Evolutionary conservation across 2,113 vertebrate genomes (phyloP), one percentile per base, ranked within the genome.

Genomic region (Himantopus leucocephalus): DNA sequence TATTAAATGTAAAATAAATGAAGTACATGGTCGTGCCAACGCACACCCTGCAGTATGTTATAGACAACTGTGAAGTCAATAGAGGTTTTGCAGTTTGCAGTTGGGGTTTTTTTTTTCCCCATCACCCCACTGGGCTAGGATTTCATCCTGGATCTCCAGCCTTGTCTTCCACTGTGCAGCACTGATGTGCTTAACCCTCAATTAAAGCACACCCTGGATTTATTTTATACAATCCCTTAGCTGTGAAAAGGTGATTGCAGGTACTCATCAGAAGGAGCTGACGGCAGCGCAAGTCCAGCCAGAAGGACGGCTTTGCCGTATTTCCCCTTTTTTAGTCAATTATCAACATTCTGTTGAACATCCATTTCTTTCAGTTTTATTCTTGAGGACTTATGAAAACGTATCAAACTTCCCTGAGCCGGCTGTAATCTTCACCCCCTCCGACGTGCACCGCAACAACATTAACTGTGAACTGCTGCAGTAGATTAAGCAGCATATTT

Each of bases 401-500:
- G 0, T 90, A 90, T 73, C 78, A n/a, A 63, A 77, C 75, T 87
- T 89, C 86, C 77, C 85, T 12, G 20, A 94, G 62, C 66, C 1
- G 0, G 26, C 14, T 58, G 70, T 63, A 91, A 83, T 93, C 81
- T 79, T 93, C 77, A 10, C 67, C 41, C 73, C 72, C 77, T 80
- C 78, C 3, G 8, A 62, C 7, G 52, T 4, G 1, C 58, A 27
- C 39, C 5, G 2, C 8, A 7, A 66, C 34, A 41, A 56, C 77
- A 48, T n/a, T 70, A 47, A 59, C 92, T 72, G 62, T 43, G 87
- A 85, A 55, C 17, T 73, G 91, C 92, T 92, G 85, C 96, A 96
- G 89, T 48, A 95, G 95, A 97, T 97, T 93, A 95, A 94, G 73
- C 94, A 89, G 59, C 45, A 6, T 60, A 88, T 89, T 88, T 73